Evolutionary conservation across 2,888 invertebrate species (phyloP), one percentile per base, ranked within the genome.

Genomic region (Anthrax anthrax): DNA sequence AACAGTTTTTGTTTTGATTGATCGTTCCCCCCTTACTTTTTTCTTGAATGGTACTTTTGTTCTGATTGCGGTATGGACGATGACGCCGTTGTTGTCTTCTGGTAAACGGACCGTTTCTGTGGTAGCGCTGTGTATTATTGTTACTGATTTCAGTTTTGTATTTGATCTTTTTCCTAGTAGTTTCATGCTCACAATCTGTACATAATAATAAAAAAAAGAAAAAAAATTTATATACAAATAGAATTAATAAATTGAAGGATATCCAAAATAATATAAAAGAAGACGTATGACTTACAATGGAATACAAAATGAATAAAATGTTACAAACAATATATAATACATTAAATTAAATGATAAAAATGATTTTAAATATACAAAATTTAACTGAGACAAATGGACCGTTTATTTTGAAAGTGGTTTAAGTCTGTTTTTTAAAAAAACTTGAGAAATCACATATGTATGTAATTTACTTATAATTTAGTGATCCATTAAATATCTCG

Each of bases 101-200:
- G 87, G 86, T 55, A 88, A 71, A 23, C 88, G 78, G 52, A 88
- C 88, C 52, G 88, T 87, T 72, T 89, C 89, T 50, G 88, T 87
- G 48, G 88, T 84, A 56, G 88, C 85, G 63, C 85, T 87, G 75
- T 89, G 89, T 61, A 89, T 85, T 65, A 89, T 88, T 57, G 89
- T 89, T 56, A 89, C 81, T 18, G 85, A 83, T 69, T 88, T 87
- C 58, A 86, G 74, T 69, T 89, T 87, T 65, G 81, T 76, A 68
- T 83, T 82, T 52, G 80, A 77, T 53, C 79, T 76, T 58, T 88
- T 89, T 59, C 87, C 84, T 60, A 88, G 74, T 59, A 85, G 74
- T 59, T 81, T 81, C 56, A 84, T 84, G 72, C 85, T 85, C 61
- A 82, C 74, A 59, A 85, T 76, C 88, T 88, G 70, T 27, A 61